Base-by-base conservation (phyloP, 2,888 invertebrate genomes). In the Chymomyza amoena region DNA sequence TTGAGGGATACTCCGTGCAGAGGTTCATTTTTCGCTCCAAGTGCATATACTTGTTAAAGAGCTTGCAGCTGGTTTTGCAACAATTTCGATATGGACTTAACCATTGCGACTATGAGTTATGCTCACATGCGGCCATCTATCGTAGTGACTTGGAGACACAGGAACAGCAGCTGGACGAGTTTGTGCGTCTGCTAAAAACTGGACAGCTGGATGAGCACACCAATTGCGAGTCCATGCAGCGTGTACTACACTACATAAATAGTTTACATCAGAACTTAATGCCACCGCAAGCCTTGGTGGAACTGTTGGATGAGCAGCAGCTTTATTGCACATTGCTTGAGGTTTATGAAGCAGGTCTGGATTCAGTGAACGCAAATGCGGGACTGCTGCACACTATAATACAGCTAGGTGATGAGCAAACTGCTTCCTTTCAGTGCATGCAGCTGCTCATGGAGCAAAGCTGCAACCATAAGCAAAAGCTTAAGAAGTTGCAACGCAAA, bases 141-240 rank as follows among this genome's bases (percentile, higher is more conserved):
- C 94, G 96, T 79, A 96, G 96, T 0, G 99, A 99, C 92, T 96
- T 99, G 92, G 93, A 94, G 1, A 94, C 94, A 0, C 99, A 99
- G 92, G 99, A 99, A 91, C 95, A 96, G 78, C 94, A 96, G 4
- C 92, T 99, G 15, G 99, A 99, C 90, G 95, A 95, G 61, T 95
- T 97, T 85, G 94, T 98, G 18, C 97, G 98, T 65, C 93, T 99
- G 63, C 94, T 99, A 0, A 96, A 97, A 89, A 94, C 95, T 57
- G 97, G 97, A 90, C 97, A 98, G 90, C 92, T 99, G 65, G 99
- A 99, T 91, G 99, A 99, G 92, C 99, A 98, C 92, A 95, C 97
- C 60, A 94, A 96, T 0, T 93, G 97, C 13, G 98, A 99, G 39
- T 93, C 93, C 91, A 83, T 99, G 68, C 98, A 98, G 88, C 96